Percentiles rank a stretch among this genome's conserved stretches.
phyloP scores from a whole-genome alignment of 2,113 vertebrate genomes.

The Solea solea region DNA sequence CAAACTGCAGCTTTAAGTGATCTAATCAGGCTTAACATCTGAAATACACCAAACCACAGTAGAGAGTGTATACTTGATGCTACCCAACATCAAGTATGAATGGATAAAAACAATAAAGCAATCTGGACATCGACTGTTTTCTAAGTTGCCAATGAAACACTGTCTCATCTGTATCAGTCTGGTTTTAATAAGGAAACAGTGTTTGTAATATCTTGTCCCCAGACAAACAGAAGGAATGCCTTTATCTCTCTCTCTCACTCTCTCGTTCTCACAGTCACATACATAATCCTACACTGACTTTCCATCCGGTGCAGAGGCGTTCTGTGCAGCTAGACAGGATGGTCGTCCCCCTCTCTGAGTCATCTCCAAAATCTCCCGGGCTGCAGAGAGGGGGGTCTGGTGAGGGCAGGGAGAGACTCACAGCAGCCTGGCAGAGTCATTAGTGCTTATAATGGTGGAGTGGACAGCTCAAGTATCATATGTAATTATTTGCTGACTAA shows the following conservation, averaged over 20 bases:
- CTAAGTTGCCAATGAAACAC: slow-evolving; percentile 27
- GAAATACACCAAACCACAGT: slow-evolving; percentile 38
- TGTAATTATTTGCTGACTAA: neutral
- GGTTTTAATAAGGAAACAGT: slow-evolving; percentile 24
- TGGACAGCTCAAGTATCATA: slow-evolving; percentile 7
- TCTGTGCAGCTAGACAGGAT: slow-evolving; percentile 47
- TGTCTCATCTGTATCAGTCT: slow-evolving; percentile 26
- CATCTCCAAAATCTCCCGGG: slow-evolving; percentile 41
- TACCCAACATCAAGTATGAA: neutral
- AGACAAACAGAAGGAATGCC: slow-evolving; percentile 36
- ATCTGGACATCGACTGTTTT: neutral
- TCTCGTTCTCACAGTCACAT: slow-evolving; percentile 26
- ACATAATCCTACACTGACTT: slow-evolving; percentile 52
- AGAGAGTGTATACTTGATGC: too few species aligned
- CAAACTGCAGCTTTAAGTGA: neutral
- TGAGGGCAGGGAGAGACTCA: slow-evolving; percentile 29
- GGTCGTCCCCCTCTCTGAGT: slow-evolving; percentile 55
- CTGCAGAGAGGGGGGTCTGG: slow-evolving; percentile 35
- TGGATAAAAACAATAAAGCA: slow-evolving; percentile 14
- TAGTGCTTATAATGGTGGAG: slow-evolving; percentile 12
- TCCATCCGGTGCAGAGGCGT: slow-evolving; percentile 53
- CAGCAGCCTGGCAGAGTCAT: slow-evolving; percentile 49
- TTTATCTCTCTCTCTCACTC: slow-evolving; percentile 7
- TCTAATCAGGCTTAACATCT: slow-evolving; percentile 17
- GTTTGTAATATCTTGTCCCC: slow-evolving; percentile 24